Conservation (phyloP, 2,888 invertebrate species). For the Holacanthella duospinosa region DNA sequence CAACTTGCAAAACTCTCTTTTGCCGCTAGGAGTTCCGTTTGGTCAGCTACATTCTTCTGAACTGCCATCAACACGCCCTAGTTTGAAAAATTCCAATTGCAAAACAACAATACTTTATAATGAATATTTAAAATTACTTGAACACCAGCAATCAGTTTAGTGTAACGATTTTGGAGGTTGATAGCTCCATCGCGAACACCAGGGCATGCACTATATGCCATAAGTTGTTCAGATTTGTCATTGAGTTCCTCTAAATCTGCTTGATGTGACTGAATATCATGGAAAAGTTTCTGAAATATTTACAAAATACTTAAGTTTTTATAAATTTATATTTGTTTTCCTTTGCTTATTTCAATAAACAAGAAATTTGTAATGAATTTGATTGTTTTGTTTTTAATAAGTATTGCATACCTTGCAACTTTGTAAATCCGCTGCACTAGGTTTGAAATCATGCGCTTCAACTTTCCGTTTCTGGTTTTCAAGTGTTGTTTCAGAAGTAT, state of each 20-base stretch:
- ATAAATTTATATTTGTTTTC: not conserved
- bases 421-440: not conserved
- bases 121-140: conserved; percentile 51
- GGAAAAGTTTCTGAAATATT: conserved; percentile 51
- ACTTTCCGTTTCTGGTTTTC: not conserved
- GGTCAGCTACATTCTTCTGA: conserved; percentile 81
- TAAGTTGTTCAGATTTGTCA: conserved; percentile 72
- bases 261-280: conserved; percentile 65
- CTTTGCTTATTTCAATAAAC: not conserved
- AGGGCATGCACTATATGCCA: conserved; percentile 74
- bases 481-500: not conserved
- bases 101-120: too few relatives aligned
- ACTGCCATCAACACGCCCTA: conserved; percentile 65
- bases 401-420: too few relatives aligned
- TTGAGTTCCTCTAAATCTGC: conserved; percentile 70
- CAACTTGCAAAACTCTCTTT: conserved; percentile 73
- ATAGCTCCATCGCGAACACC: conserved; percentile 79
- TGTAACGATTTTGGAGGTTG: conserved; percentile 69
- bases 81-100: conserved; percentile 39
- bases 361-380: not conserved
- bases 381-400: not conserved
- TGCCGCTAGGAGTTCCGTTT: conserved; percentile 78
- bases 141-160: conserved; percentile 62
- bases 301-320: too few relatives aligned
- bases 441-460: not conserved